Conservation (phyloP, 2,888 invertebrate species). For the Eilema griseolum region DNA sequence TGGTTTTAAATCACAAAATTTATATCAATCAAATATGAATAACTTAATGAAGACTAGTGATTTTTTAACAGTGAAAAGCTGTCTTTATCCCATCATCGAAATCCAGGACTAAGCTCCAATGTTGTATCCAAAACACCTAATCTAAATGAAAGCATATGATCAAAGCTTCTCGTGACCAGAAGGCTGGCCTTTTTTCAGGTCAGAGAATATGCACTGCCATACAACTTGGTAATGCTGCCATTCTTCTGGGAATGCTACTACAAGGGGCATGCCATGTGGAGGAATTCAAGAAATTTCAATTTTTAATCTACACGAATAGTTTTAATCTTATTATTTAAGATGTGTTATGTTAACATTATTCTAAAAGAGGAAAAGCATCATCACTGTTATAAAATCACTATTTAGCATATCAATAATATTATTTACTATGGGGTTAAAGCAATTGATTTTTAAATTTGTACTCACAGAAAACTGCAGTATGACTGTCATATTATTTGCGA, state of each 20-base stretch:
- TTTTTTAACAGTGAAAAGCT: background rate
- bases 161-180: too few species aligned
- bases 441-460: slow-evolving; percentile 21
- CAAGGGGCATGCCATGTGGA: too few species aligned
- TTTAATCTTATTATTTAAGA: too few species aligned
- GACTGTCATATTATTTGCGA: slow-evolving; percentile 47
- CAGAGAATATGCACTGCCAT: too few species aligned
- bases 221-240: background rate
- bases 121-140: background rate
- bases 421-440: slow-evolving; percentile 15
- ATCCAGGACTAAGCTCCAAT: background rate
- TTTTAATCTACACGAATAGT: too few species aligned
- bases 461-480: slow-evolving; percentile 45
- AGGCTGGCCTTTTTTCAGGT: too few species aligned
- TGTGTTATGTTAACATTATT: background rate
- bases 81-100: background rate
- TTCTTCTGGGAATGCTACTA: background rate
- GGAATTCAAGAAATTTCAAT: too few species aligned
- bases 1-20: slow-evolving; percentile 8
- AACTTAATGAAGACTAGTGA: slow-evolving; percentile 25
- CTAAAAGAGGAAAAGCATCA: background rate
- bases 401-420: background rate
- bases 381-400: slow-evolving; percentile 14
- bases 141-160: background rate
- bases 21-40: slow-evolving; percentile 17